These are phyloP conservation scores for Sebastes jordani DNA, from an alignment of 2,797 vertebrate species.

Conservation along the genomic window DNA sequence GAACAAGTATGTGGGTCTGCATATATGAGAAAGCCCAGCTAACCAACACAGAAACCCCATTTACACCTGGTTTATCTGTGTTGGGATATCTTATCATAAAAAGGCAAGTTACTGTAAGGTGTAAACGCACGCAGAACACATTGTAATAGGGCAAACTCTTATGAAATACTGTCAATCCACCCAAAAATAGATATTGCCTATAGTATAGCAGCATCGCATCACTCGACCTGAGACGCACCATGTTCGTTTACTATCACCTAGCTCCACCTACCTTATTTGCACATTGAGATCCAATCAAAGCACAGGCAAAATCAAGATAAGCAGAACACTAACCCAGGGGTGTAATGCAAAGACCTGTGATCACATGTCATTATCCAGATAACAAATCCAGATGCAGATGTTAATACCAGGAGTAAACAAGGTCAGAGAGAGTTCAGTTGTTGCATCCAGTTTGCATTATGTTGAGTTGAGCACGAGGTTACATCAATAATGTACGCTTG, in stretches of 20 bases:
- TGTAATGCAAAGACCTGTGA: neutral
- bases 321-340: neutral
- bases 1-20: neutral
- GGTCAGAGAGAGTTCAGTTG: slow-evolving; percentile 15
- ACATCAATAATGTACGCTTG: slow-evolving; percentile 26
- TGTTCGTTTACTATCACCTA: neutral
- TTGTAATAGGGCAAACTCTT: neutral
- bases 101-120: neutral
- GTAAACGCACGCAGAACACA: neutral
- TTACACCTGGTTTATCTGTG: neutral
- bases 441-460: slow-evolving; percentile 36
- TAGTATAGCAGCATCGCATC: neutral
- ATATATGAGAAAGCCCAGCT: neutral
- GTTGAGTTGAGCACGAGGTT: slow-evolving; percentile 16
- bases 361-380: slow-evolving; percentile 2
- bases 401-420: slow-evolving; percentile 1
- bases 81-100: neutral
- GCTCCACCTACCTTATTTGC: neutral
- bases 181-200: neutral
- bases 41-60: neutral
- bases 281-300: neutral
- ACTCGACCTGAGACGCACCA: neutral
- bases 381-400: slow-evolving; percentile 8
- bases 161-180: neutral
- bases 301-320: neutral